A percentile compares a stretch with the other conserved stretches of the same genome.
phyloP scores from a whole-genome alignment of 2,113 vertebrate species.

The Psittacula cyanocephala region DNA sequence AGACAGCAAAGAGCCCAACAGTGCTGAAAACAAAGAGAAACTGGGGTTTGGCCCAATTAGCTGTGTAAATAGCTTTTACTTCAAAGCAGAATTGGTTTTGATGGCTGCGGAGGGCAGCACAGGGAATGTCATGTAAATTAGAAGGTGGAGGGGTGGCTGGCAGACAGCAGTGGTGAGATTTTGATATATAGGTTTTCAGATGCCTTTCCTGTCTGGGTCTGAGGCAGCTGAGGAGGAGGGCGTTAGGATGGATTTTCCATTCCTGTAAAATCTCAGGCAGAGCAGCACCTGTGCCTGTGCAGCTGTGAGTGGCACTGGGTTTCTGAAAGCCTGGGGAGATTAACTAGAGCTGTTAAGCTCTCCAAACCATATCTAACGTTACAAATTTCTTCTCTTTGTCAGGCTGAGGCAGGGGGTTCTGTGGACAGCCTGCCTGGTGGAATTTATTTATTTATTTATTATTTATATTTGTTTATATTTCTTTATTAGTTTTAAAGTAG shows the following conservation, averaged over 20 bases:
- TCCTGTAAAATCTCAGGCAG: constrained; percentile 50
- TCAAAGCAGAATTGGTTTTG: neutral
- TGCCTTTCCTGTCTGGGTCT: neutral
- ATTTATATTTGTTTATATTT: neutral
- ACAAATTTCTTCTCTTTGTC: constrained; percentile 57
- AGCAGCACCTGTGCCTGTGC: constrained; percentile 11
- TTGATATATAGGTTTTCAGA: neutral
- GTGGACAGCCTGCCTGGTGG: neutral
- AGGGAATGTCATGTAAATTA: constrained; percentile 12
- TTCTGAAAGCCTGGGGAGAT: constrained; percentile 65
- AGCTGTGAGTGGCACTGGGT: constrained; percentile 7
- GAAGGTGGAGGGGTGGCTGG: neutral
- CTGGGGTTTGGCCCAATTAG: neutral
- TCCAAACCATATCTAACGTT: constrained; percentile 66
- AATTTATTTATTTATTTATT: neutral
- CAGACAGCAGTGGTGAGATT: neutral
- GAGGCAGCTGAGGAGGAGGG: neutral
- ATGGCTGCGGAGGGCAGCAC: neutral
- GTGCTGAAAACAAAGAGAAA: neutral
- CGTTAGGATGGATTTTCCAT: constrained; percentile 55
- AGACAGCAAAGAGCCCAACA: neutral
- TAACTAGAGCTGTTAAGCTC: constrained; percentile 70
- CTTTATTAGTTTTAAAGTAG: neutral
- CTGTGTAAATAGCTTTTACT: neutral
- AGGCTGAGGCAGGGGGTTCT: constrained; percentile 33